Percentiles rank a stretch among this genome's conserved stretches.
Evolutionary conservation across 2,113 vertebrate species (phyloP).

Genomic region (Equus quagga): DNA sequence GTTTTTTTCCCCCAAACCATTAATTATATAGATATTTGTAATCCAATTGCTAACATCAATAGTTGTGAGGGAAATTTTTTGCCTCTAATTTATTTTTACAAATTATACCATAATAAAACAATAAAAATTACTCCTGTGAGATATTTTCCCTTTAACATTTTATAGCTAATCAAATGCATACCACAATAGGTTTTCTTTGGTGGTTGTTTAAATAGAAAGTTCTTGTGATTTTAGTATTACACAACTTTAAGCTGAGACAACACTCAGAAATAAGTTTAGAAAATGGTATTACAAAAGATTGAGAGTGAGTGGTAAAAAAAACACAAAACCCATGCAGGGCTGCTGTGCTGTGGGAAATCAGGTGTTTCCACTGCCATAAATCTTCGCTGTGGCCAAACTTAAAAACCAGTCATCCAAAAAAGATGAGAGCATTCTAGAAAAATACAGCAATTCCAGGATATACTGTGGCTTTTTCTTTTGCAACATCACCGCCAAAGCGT

Average conservation of each 20-base stretch:
- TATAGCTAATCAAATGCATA: conserved; percentile 44
- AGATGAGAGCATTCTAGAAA: conserved; percentile 98
- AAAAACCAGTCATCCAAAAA: conserved; percentile 96
- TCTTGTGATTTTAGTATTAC: conserved; percentile 51
- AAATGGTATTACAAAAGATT: conserved; percentile 78
- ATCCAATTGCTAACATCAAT: not conserved
- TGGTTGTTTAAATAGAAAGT: not conserved
- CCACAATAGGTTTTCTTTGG: not conserved
- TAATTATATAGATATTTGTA: not conserved
- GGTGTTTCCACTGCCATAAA: conserved; percentile 90
- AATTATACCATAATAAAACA: conserved; percentile 37
- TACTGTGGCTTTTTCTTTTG: conserved; percentile 87
- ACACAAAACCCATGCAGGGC: too few species aligned
- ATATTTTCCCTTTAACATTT: conserved; percentile 42
- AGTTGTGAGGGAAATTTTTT: not conserved
- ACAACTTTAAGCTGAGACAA: conserved; percentile 50
- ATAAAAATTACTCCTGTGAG: conserved; percentile 40
- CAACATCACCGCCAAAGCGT: not conserved
- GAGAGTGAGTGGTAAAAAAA: conserved; percentile 30
- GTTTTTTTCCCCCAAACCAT: not conserved
- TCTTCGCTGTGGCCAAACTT: conserved; percentile 96
- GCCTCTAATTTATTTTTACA: conserved; percentile 55
- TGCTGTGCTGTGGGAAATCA: not conserved
- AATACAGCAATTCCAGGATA: conserved; percentile 97
- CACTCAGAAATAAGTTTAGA: conserved; percentile 67